A percentile compares a stretch with the other conserved stretches of the same genome.
Conservation (phyloP, 2,888 invertebrate species). For the Deladenus siricidicola region DNA sequence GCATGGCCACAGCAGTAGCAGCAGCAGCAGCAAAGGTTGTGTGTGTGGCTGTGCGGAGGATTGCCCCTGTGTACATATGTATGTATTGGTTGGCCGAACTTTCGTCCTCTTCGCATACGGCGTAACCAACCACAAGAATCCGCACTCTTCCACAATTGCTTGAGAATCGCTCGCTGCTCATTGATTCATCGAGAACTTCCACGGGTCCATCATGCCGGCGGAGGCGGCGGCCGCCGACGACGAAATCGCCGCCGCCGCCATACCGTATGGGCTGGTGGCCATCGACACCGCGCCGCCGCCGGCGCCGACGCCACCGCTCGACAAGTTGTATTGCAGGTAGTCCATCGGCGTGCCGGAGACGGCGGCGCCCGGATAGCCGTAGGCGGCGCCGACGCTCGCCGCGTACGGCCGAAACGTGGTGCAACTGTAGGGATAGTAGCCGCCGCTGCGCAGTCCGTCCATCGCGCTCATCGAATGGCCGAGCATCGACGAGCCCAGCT, state of each 20-base stretch:
- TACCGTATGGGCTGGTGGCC: not conserved
- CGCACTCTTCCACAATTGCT: too few relatives aligned
- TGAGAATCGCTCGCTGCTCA: not conserved
- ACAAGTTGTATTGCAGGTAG: not conserved
- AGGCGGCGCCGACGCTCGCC: not conserved
- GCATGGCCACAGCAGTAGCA: too few relatives aligned
- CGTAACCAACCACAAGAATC: too few relatives aligned
- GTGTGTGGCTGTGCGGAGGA: too few relatives aligned
- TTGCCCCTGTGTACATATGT: too few relatives aligned
- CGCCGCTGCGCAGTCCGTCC: not conserved
- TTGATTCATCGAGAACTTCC: constrained; percentile 9
- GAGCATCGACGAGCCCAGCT: not conserved
- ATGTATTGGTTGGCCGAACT: too few relatives aligned
- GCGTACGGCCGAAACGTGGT: not conserved
- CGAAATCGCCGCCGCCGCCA: not conserved
- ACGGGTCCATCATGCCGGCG: constrained; percentile 1
- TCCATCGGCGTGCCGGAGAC: constrained; percentile 2
- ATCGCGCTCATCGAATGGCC: not conserved
- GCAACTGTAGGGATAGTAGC: not conserved
- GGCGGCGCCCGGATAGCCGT: constrained; percentile 9
- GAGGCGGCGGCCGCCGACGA: not conserved
- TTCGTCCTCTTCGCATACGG: too few relatives aligned
- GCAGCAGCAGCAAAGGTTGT: too few relatives aligned
- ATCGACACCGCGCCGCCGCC: not conserved
- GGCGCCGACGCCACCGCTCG: not conserved